phyloP scores from a whole-genome alignment of 2,113 vertebrate species.

The Apodemus sylvaticus region DNA sequence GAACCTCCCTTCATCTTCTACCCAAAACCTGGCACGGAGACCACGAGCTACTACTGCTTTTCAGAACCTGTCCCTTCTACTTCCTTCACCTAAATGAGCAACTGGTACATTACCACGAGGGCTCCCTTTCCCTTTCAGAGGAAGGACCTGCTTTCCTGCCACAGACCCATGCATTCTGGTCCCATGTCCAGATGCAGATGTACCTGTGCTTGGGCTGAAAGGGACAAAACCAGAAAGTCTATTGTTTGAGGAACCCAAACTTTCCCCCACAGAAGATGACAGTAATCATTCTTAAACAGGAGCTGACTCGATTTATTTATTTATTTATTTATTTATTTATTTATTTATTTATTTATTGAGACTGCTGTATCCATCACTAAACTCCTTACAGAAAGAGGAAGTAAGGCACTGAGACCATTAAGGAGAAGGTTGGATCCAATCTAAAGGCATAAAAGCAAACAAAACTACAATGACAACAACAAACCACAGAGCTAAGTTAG shows the following conservation, averaged over 20 bases:
- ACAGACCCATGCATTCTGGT: background rate
- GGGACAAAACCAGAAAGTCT: background rate
- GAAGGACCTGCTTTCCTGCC: background rate
- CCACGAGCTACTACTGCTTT: background rate
- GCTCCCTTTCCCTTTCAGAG: background rate
- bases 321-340: too few relatives aligned
- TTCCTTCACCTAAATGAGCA: background rate
- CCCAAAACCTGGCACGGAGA: background rate
- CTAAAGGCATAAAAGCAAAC: slow-evolving; percentile 59
- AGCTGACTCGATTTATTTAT: slow-evolving; percentile 38
- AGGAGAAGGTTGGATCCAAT: slow-evolving; percentile 44
- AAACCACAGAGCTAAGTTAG: slow-evolving; percentile 48
- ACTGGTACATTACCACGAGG: background rate
- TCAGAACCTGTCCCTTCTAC: background rate
- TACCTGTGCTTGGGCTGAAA: background rate
- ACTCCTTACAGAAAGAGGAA: slow-evolving; percentile 46
- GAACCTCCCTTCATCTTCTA: background rate
- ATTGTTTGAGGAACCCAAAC: slow-evolving; percentile 40
- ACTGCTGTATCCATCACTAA: slow-evolving; percentile 27
- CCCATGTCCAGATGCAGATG: background rate
- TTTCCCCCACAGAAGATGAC: background rate
- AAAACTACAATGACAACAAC: background rate
- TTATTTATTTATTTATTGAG: slow-evolving; percentile 51
- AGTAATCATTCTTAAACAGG: slow-evolving; percentile 36
- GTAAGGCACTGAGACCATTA: slow-evolving; percentile 31